These are phyloP conservation scores for Acrobasis consociella DNA, from an alignment of 2,888 invertebrate species.

Conservation along the genomic window DNA sequence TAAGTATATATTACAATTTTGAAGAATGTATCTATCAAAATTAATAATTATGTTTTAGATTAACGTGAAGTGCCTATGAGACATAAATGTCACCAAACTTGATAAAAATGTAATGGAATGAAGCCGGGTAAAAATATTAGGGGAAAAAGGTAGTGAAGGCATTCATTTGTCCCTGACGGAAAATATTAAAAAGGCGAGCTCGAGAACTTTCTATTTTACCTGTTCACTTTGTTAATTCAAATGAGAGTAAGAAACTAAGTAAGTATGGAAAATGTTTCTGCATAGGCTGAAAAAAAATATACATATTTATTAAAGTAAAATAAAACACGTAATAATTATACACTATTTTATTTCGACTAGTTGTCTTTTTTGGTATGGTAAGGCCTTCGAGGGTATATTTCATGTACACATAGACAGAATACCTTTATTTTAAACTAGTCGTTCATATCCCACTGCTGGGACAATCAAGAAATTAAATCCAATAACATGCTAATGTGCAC, in stretches of 20 bases:
- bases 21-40: too few relatives aligned
- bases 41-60: neutral
- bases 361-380: too few relatives aligned
- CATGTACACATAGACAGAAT: too few relatives aligned
- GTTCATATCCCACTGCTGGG: too few relatives aligned
- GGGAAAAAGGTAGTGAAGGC: neutral
- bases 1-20: too few relatives aligned
- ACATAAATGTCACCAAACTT: neutral
- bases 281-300: neutral
- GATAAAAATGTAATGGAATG: conserved; percentile 7
- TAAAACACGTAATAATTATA: too few relatives aligned
- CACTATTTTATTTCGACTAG: too few relatives aligned
- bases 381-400: too few relatives aligned
- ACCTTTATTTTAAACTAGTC: too few relatives aligned
- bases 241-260: neutral
- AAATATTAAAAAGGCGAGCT: conserved; percentile 3
- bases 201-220: neutral
- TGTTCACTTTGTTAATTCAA: neutral
- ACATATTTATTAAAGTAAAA: too few relatives aligned
- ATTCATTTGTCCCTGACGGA: neutral
- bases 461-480: too few relatives aligned
- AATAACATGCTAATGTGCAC: too few relatives aligned
- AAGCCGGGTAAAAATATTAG: conserved; percentile 3
- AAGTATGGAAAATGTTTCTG: neutral
- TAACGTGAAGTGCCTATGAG: neutral